A percentile compares a stretch with the other conserved stretches of the same genome.
Evolutionary conservation across 2,797 vertebrate genomes (phyloP).

Genomic region (Onychomys arenicola): DNA sequence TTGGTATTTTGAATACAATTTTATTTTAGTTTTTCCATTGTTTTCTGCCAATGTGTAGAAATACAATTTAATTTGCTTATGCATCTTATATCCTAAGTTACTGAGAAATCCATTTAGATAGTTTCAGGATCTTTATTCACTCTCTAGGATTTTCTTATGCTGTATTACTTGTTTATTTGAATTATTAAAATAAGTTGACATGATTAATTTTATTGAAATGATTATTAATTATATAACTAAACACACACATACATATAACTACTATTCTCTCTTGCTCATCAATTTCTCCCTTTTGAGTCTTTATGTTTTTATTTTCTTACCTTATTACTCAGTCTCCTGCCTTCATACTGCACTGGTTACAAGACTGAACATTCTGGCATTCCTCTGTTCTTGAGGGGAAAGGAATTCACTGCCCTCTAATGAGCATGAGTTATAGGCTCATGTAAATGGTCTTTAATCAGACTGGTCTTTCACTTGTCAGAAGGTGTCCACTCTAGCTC

Average conservation of each 20-base stretch:
- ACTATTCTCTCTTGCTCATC: not conserved
- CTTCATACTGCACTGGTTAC: not conserved
- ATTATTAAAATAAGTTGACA: conserved; percentile 13
- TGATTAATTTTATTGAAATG: not conserved
- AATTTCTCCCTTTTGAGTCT: conserved; percentile 51
- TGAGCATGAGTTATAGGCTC: not conserved
- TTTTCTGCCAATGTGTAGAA: conserved; percentile 30
- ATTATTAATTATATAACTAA: not conserved
- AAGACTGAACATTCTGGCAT: not conserved
- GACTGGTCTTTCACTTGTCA: not conserved
- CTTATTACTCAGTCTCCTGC: conserved; percentile 4
- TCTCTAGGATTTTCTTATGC: not conserved
- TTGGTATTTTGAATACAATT: conserved; percentile 12
- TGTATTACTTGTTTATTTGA: not conserved
- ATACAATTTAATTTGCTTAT: not conserved
- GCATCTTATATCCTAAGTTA: not conserved
- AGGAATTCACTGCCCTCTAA: not conserved
- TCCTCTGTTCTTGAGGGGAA: not conserved
- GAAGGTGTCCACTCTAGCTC: not conserved
- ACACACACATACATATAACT: not conserved
- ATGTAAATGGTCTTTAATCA: not conserved
- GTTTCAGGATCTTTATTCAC: conserved; percentile 1
- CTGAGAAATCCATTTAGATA: not conserved
- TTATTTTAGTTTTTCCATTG: conserved; percentile 32
- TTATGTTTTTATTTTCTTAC: conserved; percentile 20